Evolutionary conservation across 2,113 vertebrate genomes (phyloP).

Genomic region (Melanerpes aurifrons): DNA sequence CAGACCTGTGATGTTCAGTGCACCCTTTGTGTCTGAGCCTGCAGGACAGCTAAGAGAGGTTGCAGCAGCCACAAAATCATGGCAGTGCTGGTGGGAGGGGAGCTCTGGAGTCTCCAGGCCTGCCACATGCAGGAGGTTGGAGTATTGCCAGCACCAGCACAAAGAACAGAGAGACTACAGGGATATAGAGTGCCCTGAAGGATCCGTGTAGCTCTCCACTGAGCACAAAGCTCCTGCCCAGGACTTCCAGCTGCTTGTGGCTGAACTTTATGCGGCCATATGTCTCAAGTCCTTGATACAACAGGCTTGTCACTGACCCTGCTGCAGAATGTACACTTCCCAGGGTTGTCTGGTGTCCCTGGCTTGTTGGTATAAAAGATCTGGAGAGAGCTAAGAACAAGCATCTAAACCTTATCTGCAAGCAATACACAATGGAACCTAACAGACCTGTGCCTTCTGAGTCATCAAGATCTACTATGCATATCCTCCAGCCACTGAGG

Average conservation of each 20-base stretch:
- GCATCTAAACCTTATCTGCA: neutral
- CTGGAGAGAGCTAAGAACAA: neutral
- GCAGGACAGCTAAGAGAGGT: fast-evolving
- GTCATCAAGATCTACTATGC: neutral
- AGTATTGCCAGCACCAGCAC: neutral
- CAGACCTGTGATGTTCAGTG: fast-evolving
- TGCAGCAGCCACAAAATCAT: neutral
- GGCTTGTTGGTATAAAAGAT: neutral
- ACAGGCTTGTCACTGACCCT: neutral
- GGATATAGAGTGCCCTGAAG: neutral
- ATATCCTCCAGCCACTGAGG: neutral
- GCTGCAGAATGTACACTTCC: neutral
- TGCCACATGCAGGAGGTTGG: fast-evolving
- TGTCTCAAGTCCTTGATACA: neutral
- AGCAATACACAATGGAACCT: neutral
- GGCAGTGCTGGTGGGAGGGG: neutral
- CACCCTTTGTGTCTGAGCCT: neutral
- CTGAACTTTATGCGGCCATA: neutral
- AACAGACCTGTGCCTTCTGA: neutral
- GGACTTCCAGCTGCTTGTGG: neutral
- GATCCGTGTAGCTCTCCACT: neutral
- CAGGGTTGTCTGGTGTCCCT: neutral
- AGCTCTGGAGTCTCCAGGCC: neutral
- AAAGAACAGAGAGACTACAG: neutral
- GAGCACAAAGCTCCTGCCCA: neutral